Percentiles rank a stretch among this genome's conserved stretches.
phyloP scores from a whole-genome alignment of 2,888 invertebrate genomes.

The Machimus rusticus region DNA sequence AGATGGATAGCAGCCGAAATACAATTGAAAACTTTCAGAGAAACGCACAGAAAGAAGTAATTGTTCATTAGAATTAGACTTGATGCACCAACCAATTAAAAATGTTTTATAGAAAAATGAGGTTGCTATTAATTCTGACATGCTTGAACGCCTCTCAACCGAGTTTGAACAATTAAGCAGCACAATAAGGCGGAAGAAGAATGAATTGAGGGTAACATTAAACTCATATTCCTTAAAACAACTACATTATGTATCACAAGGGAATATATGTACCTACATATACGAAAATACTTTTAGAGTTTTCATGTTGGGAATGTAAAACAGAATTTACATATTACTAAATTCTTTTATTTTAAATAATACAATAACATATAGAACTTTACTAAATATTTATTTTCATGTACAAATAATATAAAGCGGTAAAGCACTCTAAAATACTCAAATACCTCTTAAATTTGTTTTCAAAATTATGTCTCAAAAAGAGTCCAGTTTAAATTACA shows the following conservation, averaged over 20 bases:
- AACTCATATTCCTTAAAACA: not conserved
- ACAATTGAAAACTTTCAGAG: constrained; percentile 50
- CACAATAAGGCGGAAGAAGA: not conserved
- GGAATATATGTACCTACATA: no score
- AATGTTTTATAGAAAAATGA: not conserved
- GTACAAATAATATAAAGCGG: no score
- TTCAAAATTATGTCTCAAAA: no score
- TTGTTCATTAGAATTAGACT: not conserved
- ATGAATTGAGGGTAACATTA: not conserved
- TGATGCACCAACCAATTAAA: not conserved
- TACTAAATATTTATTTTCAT: no score
- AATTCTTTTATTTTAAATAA: no score
- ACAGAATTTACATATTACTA: no score
- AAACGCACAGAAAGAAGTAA: constrained; percentile 42
- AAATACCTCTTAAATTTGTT: no score
- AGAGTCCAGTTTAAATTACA: no score
- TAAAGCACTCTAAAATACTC: no score
- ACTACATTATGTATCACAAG: not conserved
- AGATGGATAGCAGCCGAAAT: constrained; percentile 54
- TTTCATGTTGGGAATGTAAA: no score
- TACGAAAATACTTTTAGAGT: no score
- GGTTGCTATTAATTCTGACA: not conserved
- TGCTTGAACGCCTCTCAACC: not conserved
- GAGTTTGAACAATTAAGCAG: not conserved
- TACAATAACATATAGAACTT: no score